phyloP scores from a whole-genome alignment of 2,888 invertebrate species.

The Cyrtodaria siliqua region DNA sequence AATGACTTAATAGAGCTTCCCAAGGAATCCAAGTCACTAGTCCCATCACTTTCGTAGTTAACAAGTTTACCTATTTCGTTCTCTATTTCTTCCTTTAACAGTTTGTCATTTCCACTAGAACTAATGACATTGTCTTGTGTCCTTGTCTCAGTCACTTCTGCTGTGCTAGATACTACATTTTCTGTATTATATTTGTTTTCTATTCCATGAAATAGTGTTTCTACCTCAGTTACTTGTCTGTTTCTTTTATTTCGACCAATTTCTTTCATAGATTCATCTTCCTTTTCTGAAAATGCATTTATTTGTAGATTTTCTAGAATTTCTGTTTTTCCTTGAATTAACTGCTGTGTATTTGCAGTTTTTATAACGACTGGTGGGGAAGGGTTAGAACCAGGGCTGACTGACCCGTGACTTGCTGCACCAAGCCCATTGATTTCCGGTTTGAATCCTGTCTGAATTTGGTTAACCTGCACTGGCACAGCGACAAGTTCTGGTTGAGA shows the following conservation, averaged over 20 bases:
- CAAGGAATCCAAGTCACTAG: slow-evolving; percentile 12
- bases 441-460: too few species aligned
- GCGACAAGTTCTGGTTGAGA: too few species aligned
- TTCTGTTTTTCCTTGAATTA: too few species aligned
- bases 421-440: too few species aligned
- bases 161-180: neutral
- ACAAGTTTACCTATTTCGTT: neutral
- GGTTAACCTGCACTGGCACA: too few species aligned
- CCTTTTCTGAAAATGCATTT: too few species aligned
- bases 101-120: neutral
- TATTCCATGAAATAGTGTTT: neutral
- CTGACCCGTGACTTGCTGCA: too few species aligned
- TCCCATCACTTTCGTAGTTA: slow-evolving; percentile 12
- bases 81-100: neutral
- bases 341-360: too few species aligned
- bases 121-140: neutral
- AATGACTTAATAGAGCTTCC: slow-evolving; percentile 18
- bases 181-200: neutral
- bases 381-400: too few species aligned
- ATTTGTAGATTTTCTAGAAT: too few species aligned
- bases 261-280: neutral
- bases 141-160: neutral
- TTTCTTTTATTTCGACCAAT: neutral
- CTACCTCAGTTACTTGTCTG: neutral
- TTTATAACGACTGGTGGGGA: too few species aligned